phyloP scores from a whole-genome alignment of 2,888 invertebrate genomes.

The Thecocarcelia acutangulata region DNA sequence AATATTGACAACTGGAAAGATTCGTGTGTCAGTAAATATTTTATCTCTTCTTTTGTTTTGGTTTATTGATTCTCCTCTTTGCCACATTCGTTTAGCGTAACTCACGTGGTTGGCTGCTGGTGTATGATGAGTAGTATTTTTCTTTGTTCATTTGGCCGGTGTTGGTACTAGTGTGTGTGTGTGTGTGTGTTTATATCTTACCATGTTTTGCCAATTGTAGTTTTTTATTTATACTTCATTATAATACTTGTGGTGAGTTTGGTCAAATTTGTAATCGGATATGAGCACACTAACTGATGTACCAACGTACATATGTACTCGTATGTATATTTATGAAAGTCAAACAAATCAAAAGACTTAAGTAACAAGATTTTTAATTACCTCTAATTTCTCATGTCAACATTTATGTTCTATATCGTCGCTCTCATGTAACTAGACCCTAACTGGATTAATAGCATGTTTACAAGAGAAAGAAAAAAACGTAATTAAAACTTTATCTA shows the following conservation, averaged over 20 bases:
- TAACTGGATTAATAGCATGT: no score
- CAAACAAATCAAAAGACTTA: slow-evolving; percentile 60
- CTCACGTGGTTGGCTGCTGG: slow-evolving; percentile 55
- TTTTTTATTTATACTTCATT: slow-evolving; percentile 7
- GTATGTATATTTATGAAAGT: neutral
- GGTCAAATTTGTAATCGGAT: slow-evolving; percentile 21
- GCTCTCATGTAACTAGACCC: no score
- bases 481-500: no score
- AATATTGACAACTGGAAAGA: slow-evolving; percentile 62
- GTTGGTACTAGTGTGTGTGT: slow-evolving; percentile 42
- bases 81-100: neutral
- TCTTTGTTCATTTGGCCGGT: slow-evolving; percentile 49
- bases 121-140: slow-evolving; percentile 24
- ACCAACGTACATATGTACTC: neutral
- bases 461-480: no score
- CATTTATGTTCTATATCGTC: slow-evolving; percentile 21
- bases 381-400: neutral
- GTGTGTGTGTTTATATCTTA: slow-evolving; percentile 23
- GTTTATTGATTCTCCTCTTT: slow-evolving; percentile 27
- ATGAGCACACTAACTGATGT: no score
- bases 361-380: slow-evolving; percentile 43
- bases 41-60: slow-evolving; percentile 33
- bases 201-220: slow-evolving; percentile 59
- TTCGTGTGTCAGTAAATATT: slow-evolving; percentile 20
- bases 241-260: slow-evolving; percentile 45